Evolutionary conservation across 2,888 invertebrate genomes (phyloP), one percentile per base, ranked within the genome.

Genomic region (Andricus curvator): DNA sequence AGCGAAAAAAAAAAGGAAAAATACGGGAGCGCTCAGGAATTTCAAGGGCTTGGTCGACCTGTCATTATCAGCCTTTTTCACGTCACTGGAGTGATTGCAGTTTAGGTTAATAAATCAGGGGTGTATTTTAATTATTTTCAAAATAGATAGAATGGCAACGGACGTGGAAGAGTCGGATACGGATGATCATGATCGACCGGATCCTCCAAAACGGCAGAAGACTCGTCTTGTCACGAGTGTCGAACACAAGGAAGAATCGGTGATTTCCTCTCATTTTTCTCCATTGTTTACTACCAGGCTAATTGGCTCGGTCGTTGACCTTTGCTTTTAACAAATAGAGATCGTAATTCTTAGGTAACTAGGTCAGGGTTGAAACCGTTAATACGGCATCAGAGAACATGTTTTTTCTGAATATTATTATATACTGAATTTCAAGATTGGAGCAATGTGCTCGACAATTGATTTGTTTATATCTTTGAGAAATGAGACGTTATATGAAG

Each of bases 131-230:
- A 74, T 74, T 74, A 74, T 13, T 56, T 74, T 74, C 74, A 74
- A 74, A 60, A 74, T 74, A 74, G 74, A 74, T 33, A 84, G 77
- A 87, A 92, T 92, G 91, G 92, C 92, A 80, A 92, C 92, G 65
- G 91, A 92, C 81, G 88, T 89, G 56, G 92, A 92, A 77, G 91
- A 92, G 77, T 92, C 91, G 8, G 92, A 92, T 65, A 90, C 88
- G 22, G 91, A 91, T 51, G 91, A 91, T 78, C 88, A 88, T 44
- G 90, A 91, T 56, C 88, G 88, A 78, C 90, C 91, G 20, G 89
- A 85, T 78, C 90, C 91, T 17, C 87, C 91, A 33, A 92, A 92
- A 87, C 88, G 90, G 37, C 91, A 90, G 51, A 86, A 90, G 29
- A 82, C 82, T 25, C 74, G 81, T 78, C 51, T 77, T 78, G 33